Evolutionary conservation across 2,888 invertebrate species (phyloP).

Genomic region (Lasioglossum zephyrum): DNA sequence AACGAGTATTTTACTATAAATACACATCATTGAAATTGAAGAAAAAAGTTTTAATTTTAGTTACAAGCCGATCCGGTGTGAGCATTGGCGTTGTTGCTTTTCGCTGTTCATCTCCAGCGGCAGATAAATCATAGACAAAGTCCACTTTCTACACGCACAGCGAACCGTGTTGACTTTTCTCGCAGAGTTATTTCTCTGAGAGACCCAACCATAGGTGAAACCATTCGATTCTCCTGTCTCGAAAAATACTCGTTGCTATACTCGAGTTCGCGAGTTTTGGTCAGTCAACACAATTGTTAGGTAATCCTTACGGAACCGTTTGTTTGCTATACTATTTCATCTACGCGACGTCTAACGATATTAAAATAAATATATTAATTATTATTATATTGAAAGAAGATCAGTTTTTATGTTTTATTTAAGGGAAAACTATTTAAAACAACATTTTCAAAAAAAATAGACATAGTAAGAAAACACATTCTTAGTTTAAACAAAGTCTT

Average conservation of each 20-base stretch:
- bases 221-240: neutral
- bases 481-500: no score
- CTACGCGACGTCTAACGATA: neutral
- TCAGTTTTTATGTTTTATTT: no score
- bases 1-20: neutral
- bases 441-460: no score
- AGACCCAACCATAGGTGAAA: constrained; percentile 1
- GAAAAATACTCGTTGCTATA: constrained; percentile 2
- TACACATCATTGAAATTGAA: neutral
- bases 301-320: neutral
- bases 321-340: neutral
- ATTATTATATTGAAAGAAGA: no score
- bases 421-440: no score
- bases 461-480: no score
- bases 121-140: constrained; percentile 6
- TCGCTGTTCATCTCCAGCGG: neutral
- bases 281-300: neutral
- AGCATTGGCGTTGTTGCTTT: neutral
- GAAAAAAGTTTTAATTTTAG: neutral
- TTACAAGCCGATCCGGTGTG: neutral
- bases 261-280: neutral
- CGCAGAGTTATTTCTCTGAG: neutral
- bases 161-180: neutral
- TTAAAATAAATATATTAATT: neutral
- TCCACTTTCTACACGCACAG: neutral